phyloP scores from a whole-genome alignment of 2,888 invertebrate species.

The Nomada ruficornis region DNA sequence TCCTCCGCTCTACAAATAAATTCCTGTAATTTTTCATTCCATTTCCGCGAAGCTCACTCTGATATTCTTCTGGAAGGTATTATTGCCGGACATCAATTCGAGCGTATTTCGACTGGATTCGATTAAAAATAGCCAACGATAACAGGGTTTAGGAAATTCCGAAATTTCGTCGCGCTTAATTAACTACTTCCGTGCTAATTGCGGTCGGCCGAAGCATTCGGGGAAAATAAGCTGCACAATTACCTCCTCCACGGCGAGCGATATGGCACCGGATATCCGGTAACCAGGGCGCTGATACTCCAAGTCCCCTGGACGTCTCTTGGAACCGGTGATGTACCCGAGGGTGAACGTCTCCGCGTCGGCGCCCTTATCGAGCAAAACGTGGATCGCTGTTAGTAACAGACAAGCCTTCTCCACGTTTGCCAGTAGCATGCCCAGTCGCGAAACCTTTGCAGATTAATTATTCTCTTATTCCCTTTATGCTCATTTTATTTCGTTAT shows the following conservation, averaged over 20 bases:
- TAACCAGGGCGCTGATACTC: slow-evolving; percentile 92
- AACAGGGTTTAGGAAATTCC: background rate
- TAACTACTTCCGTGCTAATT: slow-evolving; percentile 58
- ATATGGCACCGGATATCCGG: slow-evolving; percentile 92
- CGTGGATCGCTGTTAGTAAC: slow-evolving; percentile 76
- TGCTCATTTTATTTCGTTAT: background rate
- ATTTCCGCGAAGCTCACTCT: no score
- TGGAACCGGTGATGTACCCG: slow-evolving; percentile 94
- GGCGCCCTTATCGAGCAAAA: slow-evolving; percentile 71
- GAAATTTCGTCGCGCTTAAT: slow-evolving; percentile 38
- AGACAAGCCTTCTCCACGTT: slow-evolving; percentile 76
- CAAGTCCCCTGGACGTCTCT: slow-evolving; percentile 90
- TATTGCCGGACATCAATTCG: no score
- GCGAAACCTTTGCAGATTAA: slow-evolving; percentile 45
- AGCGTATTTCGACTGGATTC: background rate
- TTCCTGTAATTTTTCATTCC: background rate
- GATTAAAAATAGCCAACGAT: background rate
- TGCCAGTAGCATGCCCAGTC: slow-evolving; percentile 77
- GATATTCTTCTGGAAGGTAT: background rate
- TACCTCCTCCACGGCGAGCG: slow-evolving; percentile 93
- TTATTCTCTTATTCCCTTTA: background rate
- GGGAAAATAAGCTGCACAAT: slow-evolving; percentile 33
- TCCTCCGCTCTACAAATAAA: background rate
- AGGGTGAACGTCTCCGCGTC: slow-evolving; percentile 89
- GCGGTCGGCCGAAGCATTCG: slow-evolving; percentile 22